Evolutionary conservation across 2,797 vertebrate species (phyloP), one percentile per base, ranked within the genome.

Genomic region (Pogoniulus pusillus): DNA sequence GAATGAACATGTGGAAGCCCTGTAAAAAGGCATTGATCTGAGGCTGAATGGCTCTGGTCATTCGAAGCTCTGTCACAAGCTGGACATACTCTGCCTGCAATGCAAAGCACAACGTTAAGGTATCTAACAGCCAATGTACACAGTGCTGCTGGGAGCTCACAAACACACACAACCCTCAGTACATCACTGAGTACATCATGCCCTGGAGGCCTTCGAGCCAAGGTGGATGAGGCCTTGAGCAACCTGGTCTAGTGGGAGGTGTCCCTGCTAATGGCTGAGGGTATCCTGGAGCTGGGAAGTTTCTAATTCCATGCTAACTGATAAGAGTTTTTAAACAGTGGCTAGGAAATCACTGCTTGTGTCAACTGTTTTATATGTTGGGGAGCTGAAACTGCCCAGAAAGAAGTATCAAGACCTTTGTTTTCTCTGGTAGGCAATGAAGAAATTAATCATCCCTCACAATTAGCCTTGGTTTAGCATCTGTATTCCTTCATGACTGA

Each of bases 1-100:
- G 99, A 93, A 99, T 99, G 96, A 99, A 99, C 97, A 98, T 99
- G 96, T 99, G 99, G 96, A 99, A 99, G 66, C 99, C 99, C 87
- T 98, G 98, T 82, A 99, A 96, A 95, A 99, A 99, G 74, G 98
- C 99, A 83, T 99, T 99, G 94, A 99, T 99, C 97, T 99, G 99
- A 91, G 99, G 99, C 95, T 99, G 99, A 96, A 99, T 99, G 88
- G 99, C 99, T 96, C 99, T 98, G 41, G 99, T 99, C 99, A 99
- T 99, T 95, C 99, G 98, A 95, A 99, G 98, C 97, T 99, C 99
- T 34, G 99, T 99, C 91, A 99, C 99, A 93, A 99, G 98, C 97
- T 99, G 99, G 54, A 99, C 99, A 27, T 99, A 99, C 94, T 99
- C 99, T 3, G 97, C 99, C 99, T 99, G 96, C 68, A 92, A 94